phyloP scores from a whole-genome alignment of 1,140 invertebrate genomes.

The Zaprionus vittiger region DNA sequence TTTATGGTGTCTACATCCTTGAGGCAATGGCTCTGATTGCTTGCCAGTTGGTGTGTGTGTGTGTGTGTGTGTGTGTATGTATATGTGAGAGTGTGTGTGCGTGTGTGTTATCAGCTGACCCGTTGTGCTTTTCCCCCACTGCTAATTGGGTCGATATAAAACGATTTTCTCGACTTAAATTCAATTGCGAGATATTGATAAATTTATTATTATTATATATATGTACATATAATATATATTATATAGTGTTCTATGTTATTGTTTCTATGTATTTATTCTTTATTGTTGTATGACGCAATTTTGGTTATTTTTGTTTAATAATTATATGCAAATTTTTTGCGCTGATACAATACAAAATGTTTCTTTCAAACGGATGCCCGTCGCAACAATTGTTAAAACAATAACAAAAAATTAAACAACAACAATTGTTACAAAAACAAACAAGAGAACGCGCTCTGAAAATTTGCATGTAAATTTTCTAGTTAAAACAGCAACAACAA shows the following conservation, averaged over 20 bases:
- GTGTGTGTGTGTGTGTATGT: background rate
- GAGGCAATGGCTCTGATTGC: slow-evolving; percentile 41
- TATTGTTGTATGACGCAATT: slow-evolving; percentile 26
- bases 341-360: slow-evolving; percentile 16
- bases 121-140: slow-evolving; percentile 1
- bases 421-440: slow-evolving; percentile 1
- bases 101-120: slow-evolving; percentile 24
- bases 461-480: slow-evolving; percentile 73
- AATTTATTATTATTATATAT: slow-evolving; percentile 6
- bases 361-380: slow-evolving; percentile 32
- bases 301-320: slow-evolving; percentile 40
- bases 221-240: background rate
- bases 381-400: slow-evolving; percentile 55
- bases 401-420: slow-evolving; percentile 51
- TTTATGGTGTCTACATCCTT: slow-evolving; percentile 72
- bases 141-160: slow-evolving; percentile 33
- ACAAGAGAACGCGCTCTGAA: slow-evolving; percentile 22
- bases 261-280: background rate
- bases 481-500: slow-evolving; percentile 40
- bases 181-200: slow-evolving; percentile 32
- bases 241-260: background rate
- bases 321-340: slow-evolving; percentile 44
- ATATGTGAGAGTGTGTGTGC: background rate
- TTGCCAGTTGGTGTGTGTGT: background rate
- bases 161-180: slow-evolving; percentile 15